These are phyloP conservation scores for Hipparchia sbordonii DNA, from an alignment of 2,888 invertebrate species.

Conservation along the genomic window DNA sequence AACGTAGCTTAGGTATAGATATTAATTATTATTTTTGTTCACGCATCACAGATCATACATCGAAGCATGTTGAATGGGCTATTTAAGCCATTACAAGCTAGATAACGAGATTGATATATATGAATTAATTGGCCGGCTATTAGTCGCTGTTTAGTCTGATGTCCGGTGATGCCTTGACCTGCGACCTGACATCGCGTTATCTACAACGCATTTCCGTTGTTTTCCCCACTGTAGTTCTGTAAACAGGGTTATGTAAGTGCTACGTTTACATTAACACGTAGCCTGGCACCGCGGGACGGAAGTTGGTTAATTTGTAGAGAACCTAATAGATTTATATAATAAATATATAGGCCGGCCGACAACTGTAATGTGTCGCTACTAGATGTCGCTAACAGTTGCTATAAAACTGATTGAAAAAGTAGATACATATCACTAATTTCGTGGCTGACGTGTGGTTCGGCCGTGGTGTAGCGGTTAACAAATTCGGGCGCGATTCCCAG, in stretches of 20 bases:
- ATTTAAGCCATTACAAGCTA: background rate
- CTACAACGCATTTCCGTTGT: constrained; percentile 28
- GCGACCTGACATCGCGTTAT: constrained; percentile 6
- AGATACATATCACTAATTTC: too few species aligned
- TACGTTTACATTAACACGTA: background rate
- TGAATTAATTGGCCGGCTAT: constrained; percentile 26
- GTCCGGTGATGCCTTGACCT: constrained; percentile 24
- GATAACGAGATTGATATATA: constrained; percentile 13
- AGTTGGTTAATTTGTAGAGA: too few species aligned
- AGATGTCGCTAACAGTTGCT: too few species aligned
- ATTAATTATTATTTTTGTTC: too few species aligned
- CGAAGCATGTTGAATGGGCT: background rate
- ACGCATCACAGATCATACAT: background rate
- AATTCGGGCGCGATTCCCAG: too few species aligned
- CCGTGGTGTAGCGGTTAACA: too few species aligned
- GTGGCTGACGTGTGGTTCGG: too few species aligned
- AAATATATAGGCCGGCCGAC: too few species aligned
- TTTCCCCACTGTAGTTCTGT: background rate
- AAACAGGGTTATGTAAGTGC: background rate
- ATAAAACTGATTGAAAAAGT: too few species aligned
- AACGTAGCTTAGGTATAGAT: too few species aligned
- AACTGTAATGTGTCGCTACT: too few species aligned
- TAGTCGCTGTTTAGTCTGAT: constrained; percentile 33
- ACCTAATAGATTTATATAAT: too few species aligned
- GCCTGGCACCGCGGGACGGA: background rate